phyloP scores from a whole-genome alignment of 2,888 invertebrate genomes.

The Margaritifera margaritifera region DNA sequence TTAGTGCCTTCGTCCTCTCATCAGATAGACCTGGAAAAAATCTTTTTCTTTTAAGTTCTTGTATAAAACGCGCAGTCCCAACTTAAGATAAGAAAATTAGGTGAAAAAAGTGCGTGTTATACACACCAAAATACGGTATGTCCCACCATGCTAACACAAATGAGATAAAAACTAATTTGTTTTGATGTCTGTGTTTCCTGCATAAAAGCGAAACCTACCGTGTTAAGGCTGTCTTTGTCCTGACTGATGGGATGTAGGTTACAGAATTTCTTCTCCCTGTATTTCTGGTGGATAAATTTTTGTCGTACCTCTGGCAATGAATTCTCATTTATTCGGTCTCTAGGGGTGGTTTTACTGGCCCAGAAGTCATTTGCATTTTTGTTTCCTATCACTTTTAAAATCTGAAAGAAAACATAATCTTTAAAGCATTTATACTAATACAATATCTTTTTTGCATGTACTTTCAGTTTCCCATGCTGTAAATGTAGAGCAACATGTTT shows the following conservation, averaged over 20 bases:
- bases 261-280: conserved; percentile 55
- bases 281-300: conserved; percentile 61
- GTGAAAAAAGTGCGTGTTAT: too few species aligned
- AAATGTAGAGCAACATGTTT: neutral
- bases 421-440: too few species aligned
- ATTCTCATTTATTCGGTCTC: conserved; percentile 35
- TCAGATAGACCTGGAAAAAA: too few species aligned
- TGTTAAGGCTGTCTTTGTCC: conserved; percentile 51
- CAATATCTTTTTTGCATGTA: too few species aligned
- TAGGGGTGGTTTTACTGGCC: conserved; percentile 45
- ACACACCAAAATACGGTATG: too few species aligned
- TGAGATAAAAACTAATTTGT: too few species aligned
- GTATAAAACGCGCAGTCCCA: too few species aligned
- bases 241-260: conserved; percentile 45
- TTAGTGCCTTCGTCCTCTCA: too few species aligned
- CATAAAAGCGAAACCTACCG: conserved; percentile 45
- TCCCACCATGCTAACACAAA: too few species aligned
- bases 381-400: conserved; percentile 68
- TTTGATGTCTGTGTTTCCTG: too few species aligned
- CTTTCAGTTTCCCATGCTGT: neutral
- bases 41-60: too few species aligned
- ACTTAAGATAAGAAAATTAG: too few species aligned
- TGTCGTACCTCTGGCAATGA: conserved; percentile 50
- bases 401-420: conserved; percentile 40
- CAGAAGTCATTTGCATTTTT: conserved; percentile 68